These are phyloP conservation scores for Agapornis canus DNA, from an alignment of 2,797 vertebrate species.

Conservation along the genomic window DNA sequence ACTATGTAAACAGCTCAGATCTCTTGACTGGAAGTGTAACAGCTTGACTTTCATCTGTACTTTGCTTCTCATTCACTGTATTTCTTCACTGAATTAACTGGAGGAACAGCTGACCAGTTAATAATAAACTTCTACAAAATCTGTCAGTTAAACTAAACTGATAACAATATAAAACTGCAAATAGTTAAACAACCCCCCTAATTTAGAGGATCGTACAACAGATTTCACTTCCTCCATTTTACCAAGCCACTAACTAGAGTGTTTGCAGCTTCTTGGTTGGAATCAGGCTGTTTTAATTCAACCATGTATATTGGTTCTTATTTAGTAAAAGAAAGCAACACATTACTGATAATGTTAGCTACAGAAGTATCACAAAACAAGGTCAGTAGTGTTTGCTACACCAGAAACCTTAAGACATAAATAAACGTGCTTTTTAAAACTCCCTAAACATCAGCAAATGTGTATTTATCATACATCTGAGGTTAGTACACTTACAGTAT, in stretches of 20 bases:
- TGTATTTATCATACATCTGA: rapidly evolving
- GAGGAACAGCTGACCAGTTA: background rate
- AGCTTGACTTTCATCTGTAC: background rate
- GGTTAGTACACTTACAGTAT: background rate
- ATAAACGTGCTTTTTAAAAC: background rate
- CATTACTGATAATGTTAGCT: too few relatives aligned
- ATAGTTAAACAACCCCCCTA: background rate
- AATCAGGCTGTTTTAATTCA: background rate
- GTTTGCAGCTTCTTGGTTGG: background rate
- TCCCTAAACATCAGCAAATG: background rate
- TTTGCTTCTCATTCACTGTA: background rate
- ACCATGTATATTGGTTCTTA: rapidly evolving
- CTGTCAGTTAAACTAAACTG: background rate
- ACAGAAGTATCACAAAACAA: background rate
- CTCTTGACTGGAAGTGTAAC: background rate
- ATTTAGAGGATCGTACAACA: background rate
- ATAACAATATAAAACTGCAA: background rate
- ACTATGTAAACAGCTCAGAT: background rate
- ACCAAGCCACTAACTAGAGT: background rate
- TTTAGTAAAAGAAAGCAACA: background rate
- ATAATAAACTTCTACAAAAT: background rate
- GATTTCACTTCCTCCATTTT: background rate
- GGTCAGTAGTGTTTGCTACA: background rate
- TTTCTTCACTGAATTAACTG: background rate
- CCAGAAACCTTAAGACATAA: background rate